Percentiles rank a stretch among this genome's conserved stretches.
Evolutionary conservation across 2,113 vertebrate genomes (phyloP).

Genomic region (Perca schrenkii): DNA sequence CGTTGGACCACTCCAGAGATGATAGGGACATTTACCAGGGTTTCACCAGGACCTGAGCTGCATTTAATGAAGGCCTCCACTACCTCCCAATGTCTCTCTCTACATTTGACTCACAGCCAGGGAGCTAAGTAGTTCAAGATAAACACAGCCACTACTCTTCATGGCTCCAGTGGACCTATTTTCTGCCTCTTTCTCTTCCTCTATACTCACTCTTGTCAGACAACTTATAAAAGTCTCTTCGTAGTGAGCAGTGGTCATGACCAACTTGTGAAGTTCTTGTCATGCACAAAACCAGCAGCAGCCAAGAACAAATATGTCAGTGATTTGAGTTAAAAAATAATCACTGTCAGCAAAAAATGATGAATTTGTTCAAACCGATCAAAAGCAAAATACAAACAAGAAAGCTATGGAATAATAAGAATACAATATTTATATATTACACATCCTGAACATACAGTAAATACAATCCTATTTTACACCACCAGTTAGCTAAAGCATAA

Average conservation of each 20-base stretch:
- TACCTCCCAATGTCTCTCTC: conserved; percentile 64
- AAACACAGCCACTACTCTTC: conserved; percentile 55
- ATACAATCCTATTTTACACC: background rate
- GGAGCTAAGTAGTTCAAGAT: conserved; percentile 58
- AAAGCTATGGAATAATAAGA: background rate
- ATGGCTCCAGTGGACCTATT: conserved; percentile 39
- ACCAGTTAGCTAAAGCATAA: background rate
- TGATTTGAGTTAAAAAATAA: background rate
- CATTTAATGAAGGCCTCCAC: conserved; percentile 79
- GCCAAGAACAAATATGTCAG: background rate
- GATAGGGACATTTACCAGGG: conserved; percentile 82
- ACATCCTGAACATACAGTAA: no score
- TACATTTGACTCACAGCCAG: conserved; percentile 64
- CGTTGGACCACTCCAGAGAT: conserved; percentile 77
- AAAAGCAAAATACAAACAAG: background rate
- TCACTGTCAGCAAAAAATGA: background rate
- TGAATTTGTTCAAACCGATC: background rate
- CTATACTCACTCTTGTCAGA: background rate
- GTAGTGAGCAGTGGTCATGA: background rate
- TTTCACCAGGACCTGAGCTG: conserved; percentile 76
- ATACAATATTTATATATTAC: background rate
- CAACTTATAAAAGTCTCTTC: conserved; percentile 13
- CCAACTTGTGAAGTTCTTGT: background rate
- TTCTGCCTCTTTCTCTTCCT: conserved; percentile 14
- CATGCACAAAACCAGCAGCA: background rate